A percentile compares a stretch with the other conserved stretches of the same genome.
Conservation (phyloP, 2,113 vertebrate species). For the Hypocryptadius cinnamomeus region DNA sequence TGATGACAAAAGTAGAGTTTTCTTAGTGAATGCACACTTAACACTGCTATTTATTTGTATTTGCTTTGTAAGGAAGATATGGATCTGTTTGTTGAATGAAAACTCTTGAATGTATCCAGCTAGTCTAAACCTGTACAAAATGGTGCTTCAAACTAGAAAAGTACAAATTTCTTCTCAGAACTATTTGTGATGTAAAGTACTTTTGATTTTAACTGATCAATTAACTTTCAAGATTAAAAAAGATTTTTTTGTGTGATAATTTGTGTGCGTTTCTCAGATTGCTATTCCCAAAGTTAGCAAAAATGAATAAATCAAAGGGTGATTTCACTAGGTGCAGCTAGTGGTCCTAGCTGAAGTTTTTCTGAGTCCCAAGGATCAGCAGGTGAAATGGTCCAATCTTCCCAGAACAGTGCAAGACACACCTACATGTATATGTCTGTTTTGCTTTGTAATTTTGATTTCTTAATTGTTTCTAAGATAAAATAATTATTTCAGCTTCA, state of each 20-base stretch:
- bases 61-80: not conserved
- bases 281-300: not conserved
- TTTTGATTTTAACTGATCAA: not conserved
- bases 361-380: constrained; percentile 89
- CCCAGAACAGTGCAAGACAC: not conserved
- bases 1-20: not conserved
- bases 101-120: not conserved
- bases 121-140: not conserved
- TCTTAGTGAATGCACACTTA: not conserved
- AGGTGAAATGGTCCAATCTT: constrained; percentile 85
- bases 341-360: constrained; percentile 57
- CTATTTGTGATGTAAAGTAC: not conserved
- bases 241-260: not conserved
- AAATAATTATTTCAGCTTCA: constrained; percentile 17
- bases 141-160: not conserved
- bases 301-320: not conserved
- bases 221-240: not conserved
- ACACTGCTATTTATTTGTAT: not conserved
- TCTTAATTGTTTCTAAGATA: not conserved
- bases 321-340: not conserved
- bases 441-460: not conserved
- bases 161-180: not conserved
- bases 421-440: not conserved
- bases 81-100: not conserved
- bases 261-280: not conserved